Conservation (phyloP, 2,888 invertebrate genomes). For the Andrena trimmerana region DNA sequence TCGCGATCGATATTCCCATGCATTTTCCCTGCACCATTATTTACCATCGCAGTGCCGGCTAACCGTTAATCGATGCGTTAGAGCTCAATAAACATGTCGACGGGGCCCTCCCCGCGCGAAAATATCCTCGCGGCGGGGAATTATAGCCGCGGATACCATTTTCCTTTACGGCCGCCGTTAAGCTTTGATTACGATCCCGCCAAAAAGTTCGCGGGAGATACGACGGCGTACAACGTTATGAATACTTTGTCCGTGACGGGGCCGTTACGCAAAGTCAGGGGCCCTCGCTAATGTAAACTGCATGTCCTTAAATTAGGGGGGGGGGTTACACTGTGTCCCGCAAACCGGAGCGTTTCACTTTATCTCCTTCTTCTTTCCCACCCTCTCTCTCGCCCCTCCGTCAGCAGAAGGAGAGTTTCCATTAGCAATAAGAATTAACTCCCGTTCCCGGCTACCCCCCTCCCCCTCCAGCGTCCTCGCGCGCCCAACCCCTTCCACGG, state of each 20-base stretch:
- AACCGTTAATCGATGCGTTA: conserved; percentile 27
- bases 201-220: conserved; percentile 51
- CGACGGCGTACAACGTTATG: conserved; percentile 16
- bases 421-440: conserved; percentile 57
- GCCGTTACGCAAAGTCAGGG: conserved; percentile 8
- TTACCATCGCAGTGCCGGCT: background rate
- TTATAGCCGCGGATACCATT: conserved; percentile 24
- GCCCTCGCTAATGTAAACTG: conserved; percentile 49
- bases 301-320: conserved; percentile 53
- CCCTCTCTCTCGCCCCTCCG: conserved; percentile 5
- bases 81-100: conserved; percentile 24
- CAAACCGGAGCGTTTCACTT: conserved; percentile 46
- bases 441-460: background rate
- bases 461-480: no score
- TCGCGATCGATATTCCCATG: conserved; percentile 27
- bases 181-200: conserved; percentile 48
- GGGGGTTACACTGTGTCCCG: conserved; percentile 17
- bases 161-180: conserved; percentile 39
- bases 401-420: conserved; percentile 43
- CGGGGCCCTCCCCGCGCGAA: background rate
- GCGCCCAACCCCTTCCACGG: background rate
- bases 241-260: conserved; percentile 23
- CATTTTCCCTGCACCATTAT: conserved; percentile 27
- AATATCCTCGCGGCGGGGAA: conserved; percentile 8
- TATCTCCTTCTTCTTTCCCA: conserved; percentile 29